Conservation (phyloP, 1,140 invertebrate species). For the Drosophila arawakana region DNA sequence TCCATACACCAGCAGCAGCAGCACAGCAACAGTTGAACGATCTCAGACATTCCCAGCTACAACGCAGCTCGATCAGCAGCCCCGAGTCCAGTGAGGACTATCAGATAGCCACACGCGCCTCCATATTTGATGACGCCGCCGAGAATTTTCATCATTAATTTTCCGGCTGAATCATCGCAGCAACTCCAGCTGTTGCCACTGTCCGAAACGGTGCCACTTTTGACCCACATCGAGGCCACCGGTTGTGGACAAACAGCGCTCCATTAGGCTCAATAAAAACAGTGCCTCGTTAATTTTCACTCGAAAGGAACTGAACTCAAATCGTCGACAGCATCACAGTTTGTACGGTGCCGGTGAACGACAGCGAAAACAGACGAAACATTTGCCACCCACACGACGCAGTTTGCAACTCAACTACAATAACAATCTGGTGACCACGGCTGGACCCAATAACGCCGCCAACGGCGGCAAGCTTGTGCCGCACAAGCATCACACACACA, state of each 20-base stretch:
- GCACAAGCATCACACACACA: conserved; percentile 56
- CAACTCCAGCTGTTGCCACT: conserved; percentile 66
- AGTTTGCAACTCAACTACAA: conserved; percentile 27
- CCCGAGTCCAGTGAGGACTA: conserved; percentile 67
- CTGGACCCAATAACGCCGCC: conserved; percentile 41
- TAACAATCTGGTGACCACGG: conserved; percentile 75
- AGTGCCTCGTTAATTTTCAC: conserved; percentile 82
- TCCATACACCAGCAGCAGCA: conserved; percentile 15
- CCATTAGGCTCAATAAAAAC: conserved; percentile 77
- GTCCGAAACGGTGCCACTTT: conserved; percentile 79
- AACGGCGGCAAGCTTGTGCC: conserved; percentile 52
- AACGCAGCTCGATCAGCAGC: conserved; percentile 33
- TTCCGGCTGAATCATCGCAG: conserved; percentile 78
- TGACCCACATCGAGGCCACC: conserved; percentile 78
- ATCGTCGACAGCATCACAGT: conserved; percentile 63
- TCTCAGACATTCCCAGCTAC: conserved; percentile 41
- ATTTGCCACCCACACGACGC: conserved; percentile 67
- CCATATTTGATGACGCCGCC: conserved; percentile 78
- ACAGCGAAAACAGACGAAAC: conserved; percentile 62
- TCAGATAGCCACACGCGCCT: conserved; percentile 45
- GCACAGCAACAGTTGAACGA: conserved; percentile 23
- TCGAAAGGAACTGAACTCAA: conserved; percentile 64
- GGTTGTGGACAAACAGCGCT: conserved; percentile 74
- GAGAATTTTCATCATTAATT: conserved; percentile 81
- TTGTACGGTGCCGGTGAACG: conserved; percentile 63